Evolutionary conservation across 2,888 invertebrate species (phyloP).

Genomic region (Syritta pipiens): DNA sequence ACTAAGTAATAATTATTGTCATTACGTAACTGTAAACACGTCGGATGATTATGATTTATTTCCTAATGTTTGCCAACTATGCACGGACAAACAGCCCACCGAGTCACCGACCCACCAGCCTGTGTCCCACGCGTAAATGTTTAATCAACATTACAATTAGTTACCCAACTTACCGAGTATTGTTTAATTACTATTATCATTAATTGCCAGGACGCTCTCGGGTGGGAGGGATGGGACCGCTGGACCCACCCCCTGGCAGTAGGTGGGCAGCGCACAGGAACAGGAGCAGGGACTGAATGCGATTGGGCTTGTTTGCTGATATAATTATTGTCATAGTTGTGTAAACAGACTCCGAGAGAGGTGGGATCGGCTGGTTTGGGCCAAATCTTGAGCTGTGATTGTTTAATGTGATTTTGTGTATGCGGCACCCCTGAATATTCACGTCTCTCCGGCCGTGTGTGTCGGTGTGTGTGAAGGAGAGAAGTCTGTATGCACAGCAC

Average conservation of each 20-base stretch:
- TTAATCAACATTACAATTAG: conserved; percentile 71
- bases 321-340: conserved; percentile 72
- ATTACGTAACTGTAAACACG: conserved; percentile 43
- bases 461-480: neutral
- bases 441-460: conserved; percentile 12
- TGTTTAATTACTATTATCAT: conserved; percentile 73
- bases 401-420: conserved; percentile 68
- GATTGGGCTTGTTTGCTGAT: conserved; percentile 71
- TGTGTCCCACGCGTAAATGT: conserved; percentile 70
- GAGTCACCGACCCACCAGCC: conserved; percentile 39
- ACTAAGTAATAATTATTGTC: conserved; percentile 66
- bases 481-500: conserved; percentile 13
- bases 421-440: conserved; percentile 31
- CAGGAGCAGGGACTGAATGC: conserved; percentile 26
- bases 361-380: conserved; percentile 37
- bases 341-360: conserved; percentile 58
- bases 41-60: conserved; percentile 61
- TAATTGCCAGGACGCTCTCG: conserved; percentile 67
- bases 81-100: conserved; percentile 26
- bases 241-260: neutral
- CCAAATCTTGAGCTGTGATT: conserved; percentile 67
- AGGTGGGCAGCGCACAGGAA: neutral
- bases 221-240: neutral
- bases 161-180: conserved; percentile 70
- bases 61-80: conserved; percentile 54